These are phyloP conservation scores for Chymomyza caudatula DNA, from an alignment of 2,888 invertebrate genomes.

Conservation along the genomic window DNA sequence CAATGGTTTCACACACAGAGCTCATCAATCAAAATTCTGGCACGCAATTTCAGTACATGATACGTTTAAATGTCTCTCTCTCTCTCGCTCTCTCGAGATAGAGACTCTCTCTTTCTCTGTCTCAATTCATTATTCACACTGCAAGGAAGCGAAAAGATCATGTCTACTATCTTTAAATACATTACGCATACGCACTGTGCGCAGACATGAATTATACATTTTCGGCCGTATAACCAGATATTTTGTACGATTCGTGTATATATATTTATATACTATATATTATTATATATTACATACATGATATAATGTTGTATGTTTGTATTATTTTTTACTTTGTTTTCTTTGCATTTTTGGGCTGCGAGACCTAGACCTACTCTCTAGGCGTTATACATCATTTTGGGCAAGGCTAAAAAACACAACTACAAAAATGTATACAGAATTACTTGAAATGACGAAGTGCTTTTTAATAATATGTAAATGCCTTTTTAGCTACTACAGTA, in stretches of 20 bases:
- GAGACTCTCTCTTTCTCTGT: neutral
- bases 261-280: neutral
- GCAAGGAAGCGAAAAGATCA: neutral
- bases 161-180: neutral
- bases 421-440: neutral
- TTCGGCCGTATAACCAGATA: neutral
- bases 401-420: neutral
- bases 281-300: neutral
- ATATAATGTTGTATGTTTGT: too few species aligned
- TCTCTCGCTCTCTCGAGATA: too few species aligned
- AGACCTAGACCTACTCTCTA: slow-evolving; percentile 47
- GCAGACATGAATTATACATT: slow-evolving; percentile 12
- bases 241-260: slow-evolving; percentile 2
- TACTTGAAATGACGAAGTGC: neutral
- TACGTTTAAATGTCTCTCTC: neutral
- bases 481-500: neutral
- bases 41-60: slow-evolving; percentile 5
- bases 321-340: neutral
- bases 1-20: neutral
- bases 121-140: neutral
- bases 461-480: neutral
- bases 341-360: slow-evolving; percentile 18
- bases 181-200: slow-evolving; percentile 8
- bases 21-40: slow-evolving; percentile 3
- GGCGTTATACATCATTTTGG: neutral